Evolutionary conservation across 2,797 vertebrate species (phyloP).

Genomic region (Bradypus variegatus): DNA sequence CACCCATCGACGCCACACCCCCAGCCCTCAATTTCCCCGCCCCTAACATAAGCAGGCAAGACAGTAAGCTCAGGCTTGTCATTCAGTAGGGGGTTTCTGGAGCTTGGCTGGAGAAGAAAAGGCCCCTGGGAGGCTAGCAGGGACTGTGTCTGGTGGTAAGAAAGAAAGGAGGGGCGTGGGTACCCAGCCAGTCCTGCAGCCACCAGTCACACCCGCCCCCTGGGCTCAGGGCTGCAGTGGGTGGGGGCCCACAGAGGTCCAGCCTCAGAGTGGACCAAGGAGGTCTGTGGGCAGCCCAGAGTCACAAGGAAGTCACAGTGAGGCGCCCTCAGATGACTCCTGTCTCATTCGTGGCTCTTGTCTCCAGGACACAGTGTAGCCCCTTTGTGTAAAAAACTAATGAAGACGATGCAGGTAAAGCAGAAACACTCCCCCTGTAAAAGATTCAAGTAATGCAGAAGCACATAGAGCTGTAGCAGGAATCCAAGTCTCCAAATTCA

Average conservation of each 20-base stretch:
- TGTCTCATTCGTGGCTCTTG: background rate
- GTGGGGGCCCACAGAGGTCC: background rate
- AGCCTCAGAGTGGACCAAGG: background rate
- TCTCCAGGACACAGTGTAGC: background rate
- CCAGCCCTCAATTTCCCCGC: no score
- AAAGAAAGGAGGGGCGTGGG: background rate
- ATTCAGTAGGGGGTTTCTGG: background rate
- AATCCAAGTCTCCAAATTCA: background rate
- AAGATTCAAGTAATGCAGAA: background rate
- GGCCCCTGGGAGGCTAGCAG: background rate
- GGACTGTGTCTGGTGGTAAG: background rate
- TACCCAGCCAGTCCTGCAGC: background rate
- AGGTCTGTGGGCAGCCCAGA: background rate
- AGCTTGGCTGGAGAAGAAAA: background rate
- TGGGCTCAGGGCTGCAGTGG: background rate
- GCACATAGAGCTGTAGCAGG: background rate
- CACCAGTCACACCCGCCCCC: background rate
- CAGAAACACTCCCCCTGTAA: background rate
- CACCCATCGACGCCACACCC: no score
- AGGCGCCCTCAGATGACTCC: background rate
- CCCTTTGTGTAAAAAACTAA: background rate
- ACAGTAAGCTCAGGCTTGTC: background rate
- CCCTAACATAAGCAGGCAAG: no score
- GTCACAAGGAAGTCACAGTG: background rate
- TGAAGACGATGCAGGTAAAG: background rate